phyloP scores from a whole-genome alignment of 53 echinoderm and acorn worm genomes.

The Temnopleurus reevesii region DNA sequence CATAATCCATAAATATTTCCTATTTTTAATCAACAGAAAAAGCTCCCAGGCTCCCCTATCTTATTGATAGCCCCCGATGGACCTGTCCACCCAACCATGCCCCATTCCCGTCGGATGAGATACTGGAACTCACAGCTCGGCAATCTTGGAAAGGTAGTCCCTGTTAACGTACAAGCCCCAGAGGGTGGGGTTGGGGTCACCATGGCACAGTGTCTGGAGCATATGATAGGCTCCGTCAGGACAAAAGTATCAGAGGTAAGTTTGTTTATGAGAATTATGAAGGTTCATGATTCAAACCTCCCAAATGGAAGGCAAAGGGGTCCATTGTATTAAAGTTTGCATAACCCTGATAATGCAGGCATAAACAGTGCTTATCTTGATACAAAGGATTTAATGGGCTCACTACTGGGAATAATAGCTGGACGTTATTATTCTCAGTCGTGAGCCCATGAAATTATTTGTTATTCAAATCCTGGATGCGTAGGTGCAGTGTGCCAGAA shows the following conservation, averaged over 20 bases:
- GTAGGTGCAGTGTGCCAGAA: no score
- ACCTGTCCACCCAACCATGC: conserved; percentile 63
- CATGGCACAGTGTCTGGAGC: conserved; percentile 81
- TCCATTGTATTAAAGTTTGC: no score
- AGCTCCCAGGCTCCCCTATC: conserved; percentile 87
- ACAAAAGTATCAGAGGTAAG: conserved; percentile 86
- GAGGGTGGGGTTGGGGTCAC: conserved; percentile 72
- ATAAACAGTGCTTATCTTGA: no score
- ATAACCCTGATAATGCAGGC: no score
- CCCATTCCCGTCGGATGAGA: conserved; percentile 75
- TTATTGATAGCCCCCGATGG: conserved; percentile 81
- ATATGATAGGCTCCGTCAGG: conserved; percentile 88
- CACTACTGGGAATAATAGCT: no score
- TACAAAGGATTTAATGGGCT: no score
- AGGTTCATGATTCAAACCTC: not conserved
- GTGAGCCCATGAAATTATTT: no score
- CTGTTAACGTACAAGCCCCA: conserved; percentile 72
- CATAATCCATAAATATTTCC: no score
- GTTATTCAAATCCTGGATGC: no score
- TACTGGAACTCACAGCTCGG: conserved; percentile 93
- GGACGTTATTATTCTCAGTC: no score
- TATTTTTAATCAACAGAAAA: conserved; percentile 63
- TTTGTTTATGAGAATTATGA: not conserved
- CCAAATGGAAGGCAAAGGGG: not conserved
- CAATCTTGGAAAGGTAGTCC: conserved; percentile 91